phyloP scores from a whole-genome alignment of 64 coral and sea anemone genomes.

The Dendrophyllia cribrosa region DNA sequence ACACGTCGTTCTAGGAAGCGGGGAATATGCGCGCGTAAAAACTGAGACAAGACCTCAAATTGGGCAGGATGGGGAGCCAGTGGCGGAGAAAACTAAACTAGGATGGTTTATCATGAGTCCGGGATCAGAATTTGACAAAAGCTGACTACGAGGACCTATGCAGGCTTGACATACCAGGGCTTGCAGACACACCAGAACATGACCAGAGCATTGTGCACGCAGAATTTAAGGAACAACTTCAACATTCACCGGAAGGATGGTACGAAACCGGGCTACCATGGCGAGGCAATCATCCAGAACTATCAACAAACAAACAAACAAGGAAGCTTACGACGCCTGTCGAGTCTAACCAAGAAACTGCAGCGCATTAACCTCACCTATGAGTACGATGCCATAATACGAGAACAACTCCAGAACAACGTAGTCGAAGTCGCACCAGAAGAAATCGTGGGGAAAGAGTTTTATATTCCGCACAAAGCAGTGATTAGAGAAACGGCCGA shows the following conservation, averaged over 20 bases:
- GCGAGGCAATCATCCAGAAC: slow-evolving; percentile 20
- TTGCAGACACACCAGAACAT: slow-evolving; percentile 4
- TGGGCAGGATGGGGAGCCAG: slow-evolving; percentile 36
- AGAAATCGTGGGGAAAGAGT: slow-evolving; percentile 12
- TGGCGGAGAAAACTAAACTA: slow-evolving; percentile 47
- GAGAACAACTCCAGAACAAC: not conserved
- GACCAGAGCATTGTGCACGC: not conserved
- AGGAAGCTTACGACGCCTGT: slow-evolving; percentile 26
- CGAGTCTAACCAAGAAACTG: slow-evolving; percentile 29
- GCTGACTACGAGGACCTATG: slow-evolving; percentile 18
- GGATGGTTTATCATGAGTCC: slow-evolving; percentile 30
- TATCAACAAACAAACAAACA: slow-evolving; percentile 28
- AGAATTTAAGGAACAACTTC: slow-evolving; percentile 28
- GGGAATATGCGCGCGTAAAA: slow-evolving; percentile 32
- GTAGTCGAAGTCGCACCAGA: not conserved
- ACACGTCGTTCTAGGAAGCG: slow-evolving; percentile 44
- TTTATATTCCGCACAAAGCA: slow-evolving; percentile 2
- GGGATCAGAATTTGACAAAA: not conserved
- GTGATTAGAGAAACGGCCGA: not conserved
- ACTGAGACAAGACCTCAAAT: slow-evolving; percentile 16
- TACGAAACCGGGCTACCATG: slow-evolving; percentile 59
- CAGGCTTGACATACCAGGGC: slow-evolving; percentile 39
- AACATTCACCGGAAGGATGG: slow-evolving; percentile 18
- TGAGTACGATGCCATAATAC: slow-evolving; percentile 34
- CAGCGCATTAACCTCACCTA: not conserved